Base-by-base conservation (phyloP, 2,797 vertebrate genomes). In the Helarctos malayanus region DNA sequence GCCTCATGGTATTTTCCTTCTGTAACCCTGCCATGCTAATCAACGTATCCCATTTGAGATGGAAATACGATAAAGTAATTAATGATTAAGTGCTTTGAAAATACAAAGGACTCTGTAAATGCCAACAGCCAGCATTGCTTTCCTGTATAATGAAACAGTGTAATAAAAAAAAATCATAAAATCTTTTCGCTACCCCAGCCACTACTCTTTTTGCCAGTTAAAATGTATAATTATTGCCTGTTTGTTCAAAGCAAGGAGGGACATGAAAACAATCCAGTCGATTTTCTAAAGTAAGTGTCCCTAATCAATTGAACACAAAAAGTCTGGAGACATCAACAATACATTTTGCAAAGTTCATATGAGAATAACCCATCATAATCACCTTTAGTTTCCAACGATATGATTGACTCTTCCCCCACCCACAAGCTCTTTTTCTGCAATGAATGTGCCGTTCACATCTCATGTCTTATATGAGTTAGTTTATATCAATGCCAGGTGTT, bases 121-220 rank as follows among this genome's bases (percentile, higher is more conserved):
- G 78, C 61, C 79, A 95, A 84, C 49, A 56, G 38, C 69, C 19
- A 86, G 91, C 91, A 78, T 94, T 89, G 81, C 80, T 59, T 97
- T 93, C 75, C 29, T 91, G 45, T 91, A 56, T 83, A 94, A 93
- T 27, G n/a, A 92, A 95, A 54, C 56, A 80, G 41, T 83, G 76
- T 82, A 81, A 95, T 95, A 96, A 96, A 98, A 97, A 92, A 19
- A 81, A 38, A 38, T 98, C 95, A 78, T 92, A 96, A 97, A 96
- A 73, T 93, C n/a, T 85, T 41, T 92, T 95, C 73, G 63, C 86
- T 75, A n/a, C 16, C n/a, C 84, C 61, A 27, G 38, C n/a, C 21
- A 76, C 57, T 89, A 76, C 61, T 68, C 73, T 86, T 90, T 94
- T 88, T 80, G 65, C 65, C 16, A 89, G 27, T 96, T 93, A 91